phyloP scores from a whole-genome alignment of 35 echinoderm and acorn worm species.

The Ophioderma brevispina region DNA sequence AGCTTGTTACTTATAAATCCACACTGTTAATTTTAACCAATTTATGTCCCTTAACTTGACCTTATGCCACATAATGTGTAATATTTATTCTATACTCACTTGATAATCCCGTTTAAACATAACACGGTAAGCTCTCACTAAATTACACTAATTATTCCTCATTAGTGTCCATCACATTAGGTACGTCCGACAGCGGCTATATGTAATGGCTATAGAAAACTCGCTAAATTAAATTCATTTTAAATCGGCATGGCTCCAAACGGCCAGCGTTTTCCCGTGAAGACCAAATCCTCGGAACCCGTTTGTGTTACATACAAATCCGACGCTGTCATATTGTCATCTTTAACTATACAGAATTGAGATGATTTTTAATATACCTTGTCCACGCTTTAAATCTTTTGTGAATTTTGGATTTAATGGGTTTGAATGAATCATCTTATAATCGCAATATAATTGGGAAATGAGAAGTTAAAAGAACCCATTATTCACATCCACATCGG shows the following conservation, averaged over 20 bases:
- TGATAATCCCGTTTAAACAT: background rate
- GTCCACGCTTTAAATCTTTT: background rate
- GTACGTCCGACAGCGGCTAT: background rate
- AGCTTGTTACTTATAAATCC: no score
- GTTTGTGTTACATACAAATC: background rate
- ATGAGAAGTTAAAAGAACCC: no score
- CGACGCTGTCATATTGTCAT: background rate
- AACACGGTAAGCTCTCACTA: background rate
- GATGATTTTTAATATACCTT: background rate
- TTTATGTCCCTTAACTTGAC: background rate
- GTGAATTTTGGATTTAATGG: no score
- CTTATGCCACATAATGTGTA: background rate
- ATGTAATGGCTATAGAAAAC: background rate
- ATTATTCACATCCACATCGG: no score
- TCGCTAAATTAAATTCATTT: background rate
- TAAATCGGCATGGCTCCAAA: background rate
- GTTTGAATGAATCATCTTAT: no score
- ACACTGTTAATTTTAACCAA: background rate
- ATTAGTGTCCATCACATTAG: background rate
- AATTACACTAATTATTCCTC: background rate
- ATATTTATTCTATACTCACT: background rate
- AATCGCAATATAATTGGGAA: no score
- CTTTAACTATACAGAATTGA: background rate
- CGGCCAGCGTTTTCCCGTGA: background rate
- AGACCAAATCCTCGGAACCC: background rate